Percentiles rank a stretch among this genome's conserved stretches.
These are phyloP conservation scores for Melolontha melolontha DNA, from an alignment of 2,888 invertebrate genomes.

Conservation along the genomic window DNA sequence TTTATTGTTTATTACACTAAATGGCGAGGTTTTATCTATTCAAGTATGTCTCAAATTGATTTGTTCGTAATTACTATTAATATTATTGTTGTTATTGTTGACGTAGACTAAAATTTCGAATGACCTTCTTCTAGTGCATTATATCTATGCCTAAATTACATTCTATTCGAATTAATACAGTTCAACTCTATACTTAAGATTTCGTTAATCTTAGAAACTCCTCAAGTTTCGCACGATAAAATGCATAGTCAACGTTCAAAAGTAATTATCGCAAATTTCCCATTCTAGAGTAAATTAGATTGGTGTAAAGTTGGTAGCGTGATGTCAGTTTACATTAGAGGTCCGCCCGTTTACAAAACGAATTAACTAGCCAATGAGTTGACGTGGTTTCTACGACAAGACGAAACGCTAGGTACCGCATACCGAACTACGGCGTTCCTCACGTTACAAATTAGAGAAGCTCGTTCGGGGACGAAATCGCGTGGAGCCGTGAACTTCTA, in stretches of 20 bases:
- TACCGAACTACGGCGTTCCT: slow-evolving; percentile 58
- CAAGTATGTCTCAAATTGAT: too few relatives aligned
- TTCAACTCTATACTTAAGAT: not conserved
- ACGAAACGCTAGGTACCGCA: slow-evolving; percentile 49
- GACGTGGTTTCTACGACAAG: slow-evolving; percentile 35
- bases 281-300: slow-evolving; percentile 54
- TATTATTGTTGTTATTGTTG: too few relatives aligned
- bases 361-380: slow-evolving; percentile 41
- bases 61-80: too few relatives aligned
- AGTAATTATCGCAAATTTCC: slow-evolving; percentile 43
- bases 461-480: slow-evolving; percentile 35
- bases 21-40: too few relatives aligned
- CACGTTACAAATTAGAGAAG: slow-evolving; percentile 62
- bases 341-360: slow-evolving; percentile 46
- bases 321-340: slow-evolving; percentile 52
- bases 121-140: too few relatives aligned
- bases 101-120: too few relatives aligned
- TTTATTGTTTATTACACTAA: too few relatives aligned
- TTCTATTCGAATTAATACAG: too few relatives aligned
- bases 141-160: too few relatives aligned
- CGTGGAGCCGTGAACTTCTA: slow-evolving; percentile 45
- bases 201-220: not conserved
- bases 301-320: slow-evolving; percentile 54
- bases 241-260: slow-evolving; percentile 36
- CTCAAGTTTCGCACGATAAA: slow-evolving; percentile 26